Evolutionary conservation across 2,113 vertebrate genomes (phyloP).

Genomic region (Cacatua alba): DNA sequence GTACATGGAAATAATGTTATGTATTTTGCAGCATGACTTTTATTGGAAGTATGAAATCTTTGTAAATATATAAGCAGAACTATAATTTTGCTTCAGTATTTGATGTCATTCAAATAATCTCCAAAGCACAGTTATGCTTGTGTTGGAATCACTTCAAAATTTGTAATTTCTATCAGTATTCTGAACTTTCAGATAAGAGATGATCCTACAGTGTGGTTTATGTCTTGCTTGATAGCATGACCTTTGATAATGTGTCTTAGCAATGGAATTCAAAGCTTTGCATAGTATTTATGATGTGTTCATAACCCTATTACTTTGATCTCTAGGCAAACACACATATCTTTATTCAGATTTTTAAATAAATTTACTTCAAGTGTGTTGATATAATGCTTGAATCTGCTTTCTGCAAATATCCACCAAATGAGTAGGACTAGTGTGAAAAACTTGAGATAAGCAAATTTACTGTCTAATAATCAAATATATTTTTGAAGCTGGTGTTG

Average conservation of each 20-base stretch:
- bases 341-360: conserved; percentile 40
- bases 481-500: neutral
- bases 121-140: neutral
- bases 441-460: conserved; percentile 46
- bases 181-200: conserved; percentile 31
- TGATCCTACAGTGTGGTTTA: neutral
- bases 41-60: neutral
- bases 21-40: neutral
- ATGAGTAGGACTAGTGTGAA: neutral
- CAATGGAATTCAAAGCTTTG: conserved; percentile 34
- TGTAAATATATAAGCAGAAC: neutral
- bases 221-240: neutral
- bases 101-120: neutral
- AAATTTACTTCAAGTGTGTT: conserved; percentile 40
- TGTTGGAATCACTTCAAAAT: neutral
- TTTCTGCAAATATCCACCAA: conserved; percentile 44
- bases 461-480: conserved; percentile 22
- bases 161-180: neutral
- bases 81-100: neutral
- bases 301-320: conserved; percentile 6
- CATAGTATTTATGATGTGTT: conserved; percentile 50
- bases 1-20: neutral
- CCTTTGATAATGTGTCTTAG: neutral
- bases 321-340: conserved; percentile 29
- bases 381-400: conserved; percentile 21